Conservation (phyloP, 2,797 vertebrate genomes). For the Chelidonichthys spinosus region DNA sequence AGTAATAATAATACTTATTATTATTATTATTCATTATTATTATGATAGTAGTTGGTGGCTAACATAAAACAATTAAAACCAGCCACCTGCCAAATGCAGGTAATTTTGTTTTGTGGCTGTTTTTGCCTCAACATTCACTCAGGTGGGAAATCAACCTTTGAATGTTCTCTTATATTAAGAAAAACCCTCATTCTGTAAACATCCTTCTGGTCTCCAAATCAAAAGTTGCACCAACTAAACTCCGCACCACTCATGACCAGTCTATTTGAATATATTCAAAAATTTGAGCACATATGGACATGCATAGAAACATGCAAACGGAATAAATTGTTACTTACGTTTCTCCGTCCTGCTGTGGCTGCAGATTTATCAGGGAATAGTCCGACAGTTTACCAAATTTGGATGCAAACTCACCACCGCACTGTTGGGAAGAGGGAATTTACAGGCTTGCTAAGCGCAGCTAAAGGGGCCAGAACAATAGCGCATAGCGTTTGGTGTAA, state of each 20-base stretch:
- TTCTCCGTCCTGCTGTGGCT: conserved; percentile 8
- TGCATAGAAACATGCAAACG: not conserved
- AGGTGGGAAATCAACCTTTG: not conserved
- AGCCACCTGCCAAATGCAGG: not conserved
- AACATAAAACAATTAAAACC: not conserved
- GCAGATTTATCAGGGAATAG: conserved; percentile 16
- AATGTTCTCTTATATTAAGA: not conserved
- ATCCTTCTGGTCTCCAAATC: not conserved
- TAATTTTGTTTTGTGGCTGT: not conserved
- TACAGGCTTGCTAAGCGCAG: not conserved
- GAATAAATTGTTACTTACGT: conserved; percentile 50
- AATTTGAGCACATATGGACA: not conserved
- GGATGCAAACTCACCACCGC: not conserved
- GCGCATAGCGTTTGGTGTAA: conserved; percentile 8
- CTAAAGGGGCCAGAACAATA: conserved; percentile 41
- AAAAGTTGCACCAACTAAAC: not conserved
- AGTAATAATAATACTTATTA: too few species aligned
- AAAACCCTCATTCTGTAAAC: not conserved
- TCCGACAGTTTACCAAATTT: conserved; percentile 5
- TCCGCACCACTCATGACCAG: not conserved
- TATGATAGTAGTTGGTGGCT: not conserved
- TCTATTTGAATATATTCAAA: not conserved
- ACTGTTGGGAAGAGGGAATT: conserved; percentile 19
- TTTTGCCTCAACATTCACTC: not conserved
- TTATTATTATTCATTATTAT: too few species aligned